A percentile compares a stretch with the other conserved stretches of the same genome.
Evolutionary conservation across 2,797 vertebrate genomes (phyloP).

Genomic region (Lagocephalus sceleratus): DNA sequence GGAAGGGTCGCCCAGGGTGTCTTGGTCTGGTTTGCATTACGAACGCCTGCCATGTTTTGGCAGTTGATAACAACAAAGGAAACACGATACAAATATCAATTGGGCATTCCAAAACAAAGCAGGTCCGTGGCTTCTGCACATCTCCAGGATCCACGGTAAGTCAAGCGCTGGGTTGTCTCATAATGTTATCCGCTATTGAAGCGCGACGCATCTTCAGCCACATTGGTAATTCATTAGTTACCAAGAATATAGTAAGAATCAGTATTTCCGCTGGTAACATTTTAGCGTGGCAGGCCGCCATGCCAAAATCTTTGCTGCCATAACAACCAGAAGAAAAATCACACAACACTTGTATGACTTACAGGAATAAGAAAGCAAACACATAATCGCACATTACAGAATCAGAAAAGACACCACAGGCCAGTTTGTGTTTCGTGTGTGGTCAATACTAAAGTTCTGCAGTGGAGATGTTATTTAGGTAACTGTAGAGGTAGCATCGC

Average conservation of each 20-base stretch:
- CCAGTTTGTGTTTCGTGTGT: too few relatives aligned
- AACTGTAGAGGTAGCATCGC: too few relatives aligned
- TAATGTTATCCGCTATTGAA: constrained; percentile 54
- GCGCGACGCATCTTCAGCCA: constrained; percentile 34
- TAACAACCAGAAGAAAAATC: too few relatives aligned
- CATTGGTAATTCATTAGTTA: constrained; percentile 57
- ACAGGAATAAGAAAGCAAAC: too few relatives aligned
- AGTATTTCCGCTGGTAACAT: too few relatives aligned
- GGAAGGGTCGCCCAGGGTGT: constrained; percentile 25
- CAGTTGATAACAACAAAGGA: constrained; percentile 26
- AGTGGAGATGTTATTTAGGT: not conserved
- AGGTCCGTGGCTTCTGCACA: constrained; percentile 33
- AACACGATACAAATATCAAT: constrained; percentile 45
- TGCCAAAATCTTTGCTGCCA: too few relatives aligned
- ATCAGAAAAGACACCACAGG: too few relatives aligned
- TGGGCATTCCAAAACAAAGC: constrained; percentile 47
- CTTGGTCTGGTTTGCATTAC: constrained; percentile 49
- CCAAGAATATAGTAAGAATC: constrained; percentile 40
- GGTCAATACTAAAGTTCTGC: too few relatives aligned
- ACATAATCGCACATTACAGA: too few relatives aligned
- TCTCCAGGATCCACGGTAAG: constrained; percentile 39
- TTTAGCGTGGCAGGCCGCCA: too few relatives aligned
- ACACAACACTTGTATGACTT: not conserved
- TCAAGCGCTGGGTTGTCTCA: constrained; percentile 50
- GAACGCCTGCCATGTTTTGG: constrained; percentile 37